Evolutionary conservation across 2,113 vertebrate species (phyloP), one percentile per base, ranked within the genome.

Genomic region (Poeciliopsis retropinna): DNA sequence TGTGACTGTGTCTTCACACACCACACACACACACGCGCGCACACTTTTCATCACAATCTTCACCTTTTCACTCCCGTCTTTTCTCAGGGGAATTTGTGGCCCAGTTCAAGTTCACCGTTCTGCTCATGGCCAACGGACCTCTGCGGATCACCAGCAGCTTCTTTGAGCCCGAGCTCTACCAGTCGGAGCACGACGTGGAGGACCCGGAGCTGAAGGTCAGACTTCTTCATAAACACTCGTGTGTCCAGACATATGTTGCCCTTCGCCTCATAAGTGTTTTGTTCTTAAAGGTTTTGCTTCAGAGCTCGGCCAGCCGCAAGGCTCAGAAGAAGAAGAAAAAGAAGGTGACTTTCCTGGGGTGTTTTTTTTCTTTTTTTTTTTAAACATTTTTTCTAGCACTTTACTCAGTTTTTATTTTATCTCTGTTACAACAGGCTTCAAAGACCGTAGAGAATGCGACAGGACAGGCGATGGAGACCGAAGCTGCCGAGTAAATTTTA

Each of bases 311-410:
- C 75, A 99, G 97, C 92, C 93, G 98, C 60, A 99, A 98, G 95
- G 96, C 97, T 47, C 97, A 99, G 91, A 99, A 99, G 94, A 99
- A 98, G 93, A 99, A 98, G 96, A 99, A 99, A 95, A 99, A 99
- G 95, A 99, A 99, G 97, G 98, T 99, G 84, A 79, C 80, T 82
- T 64, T 29, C 15, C 41, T 27, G 4, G 0, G 31, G 0, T 29
- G 29, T 34, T 1, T 15, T 4, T 22, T 14, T 15, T 41, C 2
- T 41, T 3, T 1, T 14, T 13, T 14, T 41, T 41, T 1, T 15
- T 15, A 4, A 15, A 41, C n/a, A 6, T 11, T 0, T 29, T 41
- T 60, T 72, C 15, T 4, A 44, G 34, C 22, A 37, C 0, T 66
- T 44, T 71, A 6, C 34, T 73, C 34, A 80, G 32, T 82, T 30